Conservation (phyloP, 2,797 vertebrate genomes). For the Leucoraja ocellata region DNA sequence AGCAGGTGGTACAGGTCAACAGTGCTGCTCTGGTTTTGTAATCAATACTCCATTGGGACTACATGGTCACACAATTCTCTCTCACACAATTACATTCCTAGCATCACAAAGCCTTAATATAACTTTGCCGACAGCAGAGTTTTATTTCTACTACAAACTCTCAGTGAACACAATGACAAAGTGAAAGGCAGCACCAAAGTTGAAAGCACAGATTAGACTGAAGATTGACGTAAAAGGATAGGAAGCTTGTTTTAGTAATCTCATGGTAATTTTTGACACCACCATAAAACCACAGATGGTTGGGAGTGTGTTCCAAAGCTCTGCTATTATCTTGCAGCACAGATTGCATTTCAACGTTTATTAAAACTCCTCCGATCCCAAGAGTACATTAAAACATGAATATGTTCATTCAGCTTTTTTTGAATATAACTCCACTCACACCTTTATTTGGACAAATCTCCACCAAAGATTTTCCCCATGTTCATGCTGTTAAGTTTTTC, state of each 20-base stretch:
- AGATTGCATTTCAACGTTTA: background rate
- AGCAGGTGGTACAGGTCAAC: background rate
- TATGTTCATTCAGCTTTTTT: background rate
- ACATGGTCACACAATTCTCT: background rate
- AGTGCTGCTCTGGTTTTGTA: background rate
- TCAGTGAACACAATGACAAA: background rate
- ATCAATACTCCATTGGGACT: background rate
- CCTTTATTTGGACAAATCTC: background rate
- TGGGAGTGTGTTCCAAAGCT: background rate
- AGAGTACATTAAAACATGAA: background rate
- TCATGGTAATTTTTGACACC: constrained; percentile 13
- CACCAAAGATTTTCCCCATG: background rate
- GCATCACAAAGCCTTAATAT: background rate
- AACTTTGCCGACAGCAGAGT: background rate
- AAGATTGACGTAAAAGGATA: background rate
- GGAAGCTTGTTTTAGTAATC: constrained; percentile 16
- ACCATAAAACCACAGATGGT: constrained; percentile 7
- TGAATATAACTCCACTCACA: too few species aligned
- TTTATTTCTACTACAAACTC: background rate
- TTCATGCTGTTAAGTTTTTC: background rate
- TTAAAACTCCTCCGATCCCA: background rate
- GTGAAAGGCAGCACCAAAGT: background rate
- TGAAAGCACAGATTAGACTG: background rate
- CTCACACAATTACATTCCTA: background rate
- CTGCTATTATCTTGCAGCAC: constrained; percentile 11